phyloP scores from a whole-genome alignment of 2,888 invertebrate species.

The Labia minor region DNA sequence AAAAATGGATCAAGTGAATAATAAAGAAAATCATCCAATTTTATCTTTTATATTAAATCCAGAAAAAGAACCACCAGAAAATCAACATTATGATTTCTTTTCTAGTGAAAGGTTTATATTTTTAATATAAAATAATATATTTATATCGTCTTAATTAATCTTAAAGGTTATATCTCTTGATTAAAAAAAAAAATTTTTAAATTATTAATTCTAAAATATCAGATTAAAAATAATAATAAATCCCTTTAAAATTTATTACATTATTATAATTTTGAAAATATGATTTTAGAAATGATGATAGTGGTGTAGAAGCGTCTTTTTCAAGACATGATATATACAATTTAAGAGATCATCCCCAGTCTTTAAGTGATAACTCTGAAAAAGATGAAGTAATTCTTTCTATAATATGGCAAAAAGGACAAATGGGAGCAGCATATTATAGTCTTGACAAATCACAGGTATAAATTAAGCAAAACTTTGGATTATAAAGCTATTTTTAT shows the following conservation, averaged over 20 bases:
- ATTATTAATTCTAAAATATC: neutral
- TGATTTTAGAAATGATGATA: neutral
- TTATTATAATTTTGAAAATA: no score
- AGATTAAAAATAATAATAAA: no score
- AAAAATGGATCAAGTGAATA: no score
- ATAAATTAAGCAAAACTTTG: no score
- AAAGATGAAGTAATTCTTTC: neutral
- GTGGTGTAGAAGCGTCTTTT: neutral
- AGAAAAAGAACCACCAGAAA: neutral
- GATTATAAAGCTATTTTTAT: no score
- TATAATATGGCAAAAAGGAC: neutral
- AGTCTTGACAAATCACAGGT: neutral
- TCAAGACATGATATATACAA: neutral
- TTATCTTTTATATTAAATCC: neutral
- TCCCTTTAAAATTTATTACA: no score
- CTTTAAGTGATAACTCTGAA: neutral
- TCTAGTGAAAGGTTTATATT: neutral
- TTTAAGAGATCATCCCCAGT: neutral
- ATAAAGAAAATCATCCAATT: neutral
- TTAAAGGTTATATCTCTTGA: no score
- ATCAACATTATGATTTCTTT: neutral
- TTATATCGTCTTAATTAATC: no score
- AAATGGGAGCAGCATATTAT: neutral
- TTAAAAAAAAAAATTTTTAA: no score
- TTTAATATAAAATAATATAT: no score